Evolutionary conservation across 1,140 invertebrate genomes (phyloP).

Genomic region (Chionoecetes opilio): DNA sequence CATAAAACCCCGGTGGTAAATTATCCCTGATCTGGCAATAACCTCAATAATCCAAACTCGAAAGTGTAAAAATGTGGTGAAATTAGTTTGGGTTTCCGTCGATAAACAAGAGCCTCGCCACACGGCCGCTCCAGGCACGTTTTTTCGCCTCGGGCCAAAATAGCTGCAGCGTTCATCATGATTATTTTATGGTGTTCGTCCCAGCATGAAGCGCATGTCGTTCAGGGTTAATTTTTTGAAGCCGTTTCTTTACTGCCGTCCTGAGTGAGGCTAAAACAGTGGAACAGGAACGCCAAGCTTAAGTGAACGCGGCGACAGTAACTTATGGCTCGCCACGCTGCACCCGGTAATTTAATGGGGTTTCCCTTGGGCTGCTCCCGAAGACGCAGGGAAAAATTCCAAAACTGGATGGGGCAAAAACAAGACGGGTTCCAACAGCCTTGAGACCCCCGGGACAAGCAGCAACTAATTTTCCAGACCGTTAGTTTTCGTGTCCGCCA

Average conservation of each 20-base stretch:
- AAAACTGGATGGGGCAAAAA: not conserved
- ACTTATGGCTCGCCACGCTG: not conserved
- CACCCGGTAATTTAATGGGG: slow-evolving; percentile 50
- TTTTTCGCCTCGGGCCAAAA: not conserved
- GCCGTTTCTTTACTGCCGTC: not conserved
- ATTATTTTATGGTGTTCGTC: slow-evolving; percentile 30
- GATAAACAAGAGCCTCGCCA: not conserved
- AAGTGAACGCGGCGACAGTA: slow-evolving; percentile 6
- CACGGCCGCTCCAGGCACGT: not conserved
- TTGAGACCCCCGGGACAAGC: slow-evolving; percentile 70
- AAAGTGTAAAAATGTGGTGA: not conserved
- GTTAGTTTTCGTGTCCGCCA: slow-evolving; percentile 68
- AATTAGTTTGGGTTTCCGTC: not conserved
- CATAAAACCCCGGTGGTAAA: too few species aligned
- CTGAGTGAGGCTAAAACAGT: not conserved
- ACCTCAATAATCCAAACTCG: not conserved
- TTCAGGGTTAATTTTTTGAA: not conserved
- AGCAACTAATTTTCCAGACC: slow-evolving; percentile 77
- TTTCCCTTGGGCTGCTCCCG: not conserved
- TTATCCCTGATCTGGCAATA: not conserved
- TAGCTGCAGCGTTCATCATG: slow-evolving; percentile 6
- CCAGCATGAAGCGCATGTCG: not conserved
- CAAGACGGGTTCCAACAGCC: slow-evolving; percentile 38
- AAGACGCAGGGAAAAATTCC: slow-evolving; percentile 36
- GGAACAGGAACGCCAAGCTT: slow-evolving; percentile 11